Evolutionary conservation across 2,113 vertebrate species (phyloP).

Genomic region (Dicerorhinus sumatrensis): DNA sequence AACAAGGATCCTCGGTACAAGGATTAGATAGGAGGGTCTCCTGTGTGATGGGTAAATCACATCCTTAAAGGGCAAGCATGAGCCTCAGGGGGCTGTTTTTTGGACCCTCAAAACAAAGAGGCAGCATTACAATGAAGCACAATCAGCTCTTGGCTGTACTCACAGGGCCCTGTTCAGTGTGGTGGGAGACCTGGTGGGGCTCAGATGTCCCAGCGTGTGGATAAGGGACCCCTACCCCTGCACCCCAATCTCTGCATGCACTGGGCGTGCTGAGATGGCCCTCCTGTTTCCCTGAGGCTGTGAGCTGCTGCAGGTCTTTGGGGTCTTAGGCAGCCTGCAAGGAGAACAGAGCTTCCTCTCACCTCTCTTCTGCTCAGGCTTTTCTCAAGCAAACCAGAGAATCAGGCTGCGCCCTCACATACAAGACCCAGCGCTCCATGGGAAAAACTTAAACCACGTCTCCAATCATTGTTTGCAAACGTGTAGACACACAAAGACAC

Average conservation of each 20-base stretch:
- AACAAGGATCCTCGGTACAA: neutral
- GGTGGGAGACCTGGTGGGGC: neutral
- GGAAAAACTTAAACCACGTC: neutral
- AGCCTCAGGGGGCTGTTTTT: neutral
- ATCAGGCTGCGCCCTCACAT: neutral
- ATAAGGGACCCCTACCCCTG: neutral
- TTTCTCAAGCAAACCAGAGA: neutral
- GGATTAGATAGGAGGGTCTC: neutral
- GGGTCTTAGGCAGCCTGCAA: neutral
- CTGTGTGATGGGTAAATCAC: neutral
- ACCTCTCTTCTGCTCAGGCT: neutral
- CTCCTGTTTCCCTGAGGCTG: neutral
- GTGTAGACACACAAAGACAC: neutral
- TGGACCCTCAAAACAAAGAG: neutral
- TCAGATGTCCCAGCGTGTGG: neutral
- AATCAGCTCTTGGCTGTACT: neutral
- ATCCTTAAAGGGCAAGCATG: neutral
- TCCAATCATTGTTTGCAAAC: neutral
- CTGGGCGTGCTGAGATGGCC: neutral
- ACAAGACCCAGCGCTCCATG: rapidly evolving
- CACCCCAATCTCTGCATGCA: neutral
- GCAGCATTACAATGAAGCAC: neutral
- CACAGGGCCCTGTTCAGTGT: rapidly evolving
- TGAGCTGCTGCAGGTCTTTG: neutral
- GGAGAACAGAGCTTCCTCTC: neutral